Percentiles rank a stretch among this genome's conserved stretches.
Conservation (phyloP, 2,113 vertebrate genomes). For the Oryzias javanicus region DNA sequence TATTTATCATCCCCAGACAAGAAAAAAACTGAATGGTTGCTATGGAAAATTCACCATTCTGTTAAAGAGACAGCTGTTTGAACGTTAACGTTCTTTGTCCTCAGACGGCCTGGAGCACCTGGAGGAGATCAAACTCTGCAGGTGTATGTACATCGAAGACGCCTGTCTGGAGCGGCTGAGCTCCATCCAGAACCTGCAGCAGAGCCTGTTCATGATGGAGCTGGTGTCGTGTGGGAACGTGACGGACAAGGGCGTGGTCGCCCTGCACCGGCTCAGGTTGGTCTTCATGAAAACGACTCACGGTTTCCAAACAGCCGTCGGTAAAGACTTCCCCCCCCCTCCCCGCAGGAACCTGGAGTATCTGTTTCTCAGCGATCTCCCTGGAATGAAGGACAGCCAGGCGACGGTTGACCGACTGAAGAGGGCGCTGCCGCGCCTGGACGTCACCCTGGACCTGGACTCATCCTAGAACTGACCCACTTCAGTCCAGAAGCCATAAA, state of each 20-base stretch:
- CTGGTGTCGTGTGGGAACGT: conserved; percentile 92
- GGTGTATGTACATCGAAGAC: conserved; percentile 92
- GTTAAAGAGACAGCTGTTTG: too few relatives aligned
- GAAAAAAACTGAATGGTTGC: too few relatives aligned
- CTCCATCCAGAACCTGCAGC: conserved; percentile 81
- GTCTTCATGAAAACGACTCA: conserved; percentile 1
- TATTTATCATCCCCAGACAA: too few relatives aligned
- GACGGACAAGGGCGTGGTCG: conserved; percentile 85
- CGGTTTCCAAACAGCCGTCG: too few relatives aligned
- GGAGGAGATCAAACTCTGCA: conserved; percentile 86
- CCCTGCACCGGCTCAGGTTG: conserved; percentile 84
- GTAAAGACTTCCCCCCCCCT: too few relatives aligned
- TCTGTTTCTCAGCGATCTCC: conserved; percentile 91
- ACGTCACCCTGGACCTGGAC: conserved; percentile 79
- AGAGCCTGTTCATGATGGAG: conserved; percentile 81
- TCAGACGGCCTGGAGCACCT: conserved; percentile 87
- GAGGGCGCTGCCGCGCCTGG: conserved; percentile 82
- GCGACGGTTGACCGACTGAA: conserved; percentile 75
- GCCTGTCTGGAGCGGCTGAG: conserved; percentile 86
- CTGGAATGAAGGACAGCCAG: conserved; percentile 83
- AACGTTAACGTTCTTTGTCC: neutral
- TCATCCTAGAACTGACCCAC: neutral
- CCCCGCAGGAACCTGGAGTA: conserved; percentile 84
- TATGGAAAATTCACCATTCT: too few relatives aligned
- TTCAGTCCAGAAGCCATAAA: neutral